Evolutionary conservation across 1,140 invertebrate species (phyloP), one percentile per base, ranked within the genome.

Genomic region (Xylocopa sonorina): DNA sequence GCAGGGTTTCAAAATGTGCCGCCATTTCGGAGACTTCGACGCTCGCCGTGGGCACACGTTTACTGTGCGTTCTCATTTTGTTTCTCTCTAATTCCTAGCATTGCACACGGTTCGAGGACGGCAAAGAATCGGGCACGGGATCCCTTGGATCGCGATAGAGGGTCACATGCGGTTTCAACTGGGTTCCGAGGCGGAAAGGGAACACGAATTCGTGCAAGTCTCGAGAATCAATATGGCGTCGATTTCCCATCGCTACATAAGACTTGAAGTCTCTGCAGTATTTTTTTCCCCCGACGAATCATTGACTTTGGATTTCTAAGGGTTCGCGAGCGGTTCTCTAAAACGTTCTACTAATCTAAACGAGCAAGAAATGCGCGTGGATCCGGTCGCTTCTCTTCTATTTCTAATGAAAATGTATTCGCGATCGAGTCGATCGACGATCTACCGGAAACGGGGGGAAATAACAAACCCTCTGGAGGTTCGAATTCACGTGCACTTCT

Each of bases 61-160:
- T 34, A 38, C n/a, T 51, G 24, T 10, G 12, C 50, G 21, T 50
- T 68, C n/a, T n/a, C n/a, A n/a, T n/a, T n/a, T n/a, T n/a, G n/a
- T n/a, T n/a, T n/a, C n/a, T 66, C 68, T 82, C 85, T 89, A 89
- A 84, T 73, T 81, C 85, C 87, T 89, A 89, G 43, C 80, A 89
- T 89, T 88, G 87, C 88, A 89, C 88, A 84, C 75, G 43, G 27
- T 83, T 72, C 63, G 63, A 74, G 86, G 83, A 89, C 87, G 88
- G 84, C 84, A 83, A 32, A 86, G 79, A 81, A 48, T 66, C 63
- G 63, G 63, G 48, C 82, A 82, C 77, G 51, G 77, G 53, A 86
- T 72, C 71, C 53, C 57, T 27, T 63, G 66, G 50, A 58, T 63
- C 66, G n/a, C 46, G 69, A 48, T 63, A 21, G 38, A 24, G 24